Base-by-base conservation (phyloP, 2,888 invertebrate genomes). In the Xestia ashworthii region DNA sequence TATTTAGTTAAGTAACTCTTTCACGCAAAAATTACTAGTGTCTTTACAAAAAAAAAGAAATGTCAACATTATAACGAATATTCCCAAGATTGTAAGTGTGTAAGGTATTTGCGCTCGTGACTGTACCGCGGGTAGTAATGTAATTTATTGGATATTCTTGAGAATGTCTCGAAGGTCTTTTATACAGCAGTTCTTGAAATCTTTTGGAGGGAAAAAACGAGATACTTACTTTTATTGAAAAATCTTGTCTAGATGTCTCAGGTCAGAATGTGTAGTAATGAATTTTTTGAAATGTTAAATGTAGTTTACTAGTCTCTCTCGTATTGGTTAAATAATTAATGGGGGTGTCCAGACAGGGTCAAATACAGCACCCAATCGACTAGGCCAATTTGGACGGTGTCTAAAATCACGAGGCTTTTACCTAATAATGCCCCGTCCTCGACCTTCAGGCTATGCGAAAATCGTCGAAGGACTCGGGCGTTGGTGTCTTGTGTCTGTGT, bases 271-370 rank as follows among this genome's bases (percentile, higher is more conserved):
- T 41, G 32, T 32, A 74, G 44, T 73, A 64, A 78, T 41, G 41
- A 66, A 50, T 48, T 14, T 80, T 55, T 11, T 72, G 46, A 72
- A 71, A 72, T 72, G 19, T 41, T 50, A 64, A 64, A 78, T 78
- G 14, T 48, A 44, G 64, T 64, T 55, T 14, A 72, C n/a, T 55
- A n/a, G 41, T 50, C 81, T 60, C 44, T 38, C 25, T 81, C 5
- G 78, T 32, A 64, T 81, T 74, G 58, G 38, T 22, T 60, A n/a
- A 60, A 74, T 81, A 81, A 46, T 81, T 50, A 50, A 81, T 81
- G 50, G 66, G 75, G 14, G 66, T 60, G 4, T 50, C 25, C 50
- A 81, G 75, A 66, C 44, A 50, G 58, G 75, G 58, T 81, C 58
- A 38, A 81, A 66, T 38, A 50, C 25, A 16, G 38, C 48, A 32